Evolutionary conservation across 2,888 invertebrate species (phyloP), one percentile per base, ranked within the genome.

Genomic region (Catocala nupta): DNA sequence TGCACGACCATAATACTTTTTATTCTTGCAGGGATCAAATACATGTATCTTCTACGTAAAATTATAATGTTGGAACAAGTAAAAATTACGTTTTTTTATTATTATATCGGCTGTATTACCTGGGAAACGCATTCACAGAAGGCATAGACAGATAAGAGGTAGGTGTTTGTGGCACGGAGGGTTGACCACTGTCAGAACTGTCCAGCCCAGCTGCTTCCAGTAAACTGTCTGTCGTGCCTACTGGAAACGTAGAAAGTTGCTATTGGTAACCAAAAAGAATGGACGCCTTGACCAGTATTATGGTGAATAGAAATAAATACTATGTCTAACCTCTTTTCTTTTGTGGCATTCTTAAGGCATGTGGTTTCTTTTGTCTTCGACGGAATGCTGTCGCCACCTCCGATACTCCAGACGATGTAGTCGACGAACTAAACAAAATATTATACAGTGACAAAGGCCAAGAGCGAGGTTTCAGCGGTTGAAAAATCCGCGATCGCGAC

Each of bases 101-200:
- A 25, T 25, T 25, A 25, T 25, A 25, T 25, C 4, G 25, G 25
- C 25, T 49, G n/a, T 11, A 75, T 76, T 83, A 96, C 95, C 96
- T 96, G 0, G 98, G 98, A 81, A 98, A 98, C n/a, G 97, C 96
- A 80, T 96, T 97, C 9, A 97, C 96, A 2, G 97, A 97, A 25
- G 97, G 97, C 97, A 98, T 98, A 0, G 97, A 97, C 5, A 98
- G 94, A 81, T 97, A 97, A 0, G 97, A 97, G 52, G 97, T 97
- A 0, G 98, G 95, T 5, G 96, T 95, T 5, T 91, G 94, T 0
- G 95, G 95, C 7, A 85, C 90, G 0, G 90, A 90, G 0, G 86
- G 88, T 56, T 90, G 91, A 0, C 89, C 90, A 55, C 93, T 93
- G 70, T 93, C 93, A 0, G 93, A 92, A 45, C 93, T 93, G 58